Conservation (phyloP, 1,140 invertebrate species). For the Drosophila parabipectinata region DNA sequence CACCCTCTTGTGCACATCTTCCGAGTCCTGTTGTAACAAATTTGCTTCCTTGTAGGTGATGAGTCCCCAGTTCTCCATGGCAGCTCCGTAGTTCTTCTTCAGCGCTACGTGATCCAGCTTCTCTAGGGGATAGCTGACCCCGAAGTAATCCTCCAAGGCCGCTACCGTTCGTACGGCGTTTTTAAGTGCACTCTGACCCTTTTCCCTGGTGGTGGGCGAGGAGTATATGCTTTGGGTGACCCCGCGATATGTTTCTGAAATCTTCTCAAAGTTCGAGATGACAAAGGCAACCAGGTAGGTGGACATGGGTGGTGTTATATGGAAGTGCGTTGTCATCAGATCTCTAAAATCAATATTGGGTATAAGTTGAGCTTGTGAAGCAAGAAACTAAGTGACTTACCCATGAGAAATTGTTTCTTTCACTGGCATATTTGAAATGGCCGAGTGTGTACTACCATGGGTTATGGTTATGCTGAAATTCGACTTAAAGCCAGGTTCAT, state of each 20-base stretch:
- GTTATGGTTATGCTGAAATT: conserved; percentile 88
- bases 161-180: conserved; percentile 85
- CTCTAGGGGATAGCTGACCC: conserved; percentile 84
- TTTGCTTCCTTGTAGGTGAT: conserved; percentile 87
- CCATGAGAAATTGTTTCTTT: conserved; percentile 37
- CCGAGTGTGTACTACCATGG: conserved; percentile 84
- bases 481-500: conserved; percentile 93
- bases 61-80: conserved; percentile 95
- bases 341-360: conserved; percentile 30
- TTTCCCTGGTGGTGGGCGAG: conserved; percentile 85
- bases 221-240: conserved; percentile 87
- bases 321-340: conserved; percentile 83
- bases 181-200: conserved; percentile 86
- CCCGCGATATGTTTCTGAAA: conserved; percentile 60
- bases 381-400: conserved; percentile 23
- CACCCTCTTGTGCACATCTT: conserved; percentile 28
- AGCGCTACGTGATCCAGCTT: conserved; percentile 90
- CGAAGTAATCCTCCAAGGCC: conserved; percentile 85
- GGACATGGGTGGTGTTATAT: conserved; percentile 88
- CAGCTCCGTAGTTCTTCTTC: conserved; percentile 91
- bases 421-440: conserved; percentile 86
- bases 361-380: not conserved
- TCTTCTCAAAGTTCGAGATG: conserved; percentile 87
- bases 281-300: conserved; percentile 91
- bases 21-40: conserved; percentile 22